Conservation (phyloP, 1,140 invertebrate genomes). For the Aphaenogaster rudis region DNA sequence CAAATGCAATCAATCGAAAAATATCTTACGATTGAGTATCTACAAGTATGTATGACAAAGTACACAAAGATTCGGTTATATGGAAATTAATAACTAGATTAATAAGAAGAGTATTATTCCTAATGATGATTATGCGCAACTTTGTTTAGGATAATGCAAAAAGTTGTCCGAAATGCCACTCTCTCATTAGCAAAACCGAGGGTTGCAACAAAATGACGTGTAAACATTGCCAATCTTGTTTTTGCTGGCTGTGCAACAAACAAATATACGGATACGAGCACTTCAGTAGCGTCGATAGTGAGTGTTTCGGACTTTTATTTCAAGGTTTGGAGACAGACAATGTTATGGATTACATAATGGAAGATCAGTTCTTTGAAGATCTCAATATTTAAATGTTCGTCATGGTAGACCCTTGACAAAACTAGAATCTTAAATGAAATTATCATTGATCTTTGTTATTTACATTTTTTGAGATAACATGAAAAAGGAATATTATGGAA, state of each 20-base stretch:
- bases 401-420: not conserved
- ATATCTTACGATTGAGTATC: conserved; percentile 65
- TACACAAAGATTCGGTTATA: not conserved
- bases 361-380: not conserved
- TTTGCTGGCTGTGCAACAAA: conserved; percentile 89
- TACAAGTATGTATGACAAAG: conserved; percentile 62
- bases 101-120: not conserved
- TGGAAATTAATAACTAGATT: conserved; percentile 17
- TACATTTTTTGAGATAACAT: not conserved
- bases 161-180: conserved; percentile 88
- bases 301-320: conserved; percentile 60
- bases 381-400: not conserved
- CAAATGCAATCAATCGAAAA: conserved; percentile 72
- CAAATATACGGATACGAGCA: conserved; percentile 88
- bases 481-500: not conserved
- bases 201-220: conserved; percentile 92
- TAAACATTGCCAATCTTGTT: conserved; percentile 88
- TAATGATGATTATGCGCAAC: not conserved
- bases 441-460: not conserved
- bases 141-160: conserved; percentile 86
- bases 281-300: conserved; percentile 81
- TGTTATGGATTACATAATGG: not conserved
- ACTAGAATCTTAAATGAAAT: not conserved
- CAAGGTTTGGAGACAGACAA: conserved; percentile 8
- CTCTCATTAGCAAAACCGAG: conserved; percentile 89